Evolutionary conservation across 2,113 vertebrate species (phyloP).

Genomic region (Hemichromis elongatus): DNA sequence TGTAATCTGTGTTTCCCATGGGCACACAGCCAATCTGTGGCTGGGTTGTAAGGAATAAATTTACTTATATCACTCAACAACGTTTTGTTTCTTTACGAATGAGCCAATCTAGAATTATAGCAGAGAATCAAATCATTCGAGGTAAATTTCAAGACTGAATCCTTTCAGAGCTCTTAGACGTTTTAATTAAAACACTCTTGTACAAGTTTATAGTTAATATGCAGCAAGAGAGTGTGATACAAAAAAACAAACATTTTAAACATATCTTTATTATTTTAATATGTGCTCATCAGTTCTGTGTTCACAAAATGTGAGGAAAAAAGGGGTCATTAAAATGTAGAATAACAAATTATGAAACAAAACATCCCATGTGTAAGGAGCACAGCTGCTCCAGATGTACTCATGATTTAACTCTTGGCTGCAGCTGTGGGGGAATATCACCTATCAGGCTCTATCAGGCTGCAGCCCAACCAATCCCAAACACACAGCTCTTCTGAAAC

Average conservation of each 20-base stretch:
- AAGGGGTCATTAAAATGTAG: neutral
- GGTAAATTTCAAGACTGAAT: neutral
- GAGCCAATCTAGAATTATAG: neutral
- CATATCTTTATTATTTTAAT: neutral
- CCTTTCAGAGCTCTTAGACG: neutral
- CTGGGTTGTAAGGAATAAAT: neutral
- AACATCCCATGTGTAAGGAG: neutral
- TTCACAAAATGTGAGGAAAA: neutral
- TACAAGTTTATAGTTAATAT: neutral
- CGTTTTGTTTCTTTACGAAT: neutral
- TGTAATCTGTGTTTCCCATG: neutral
- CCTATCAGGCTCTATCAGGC: constrained; percentile 36
- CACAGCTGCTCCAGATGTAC: constrained; percentile 65
- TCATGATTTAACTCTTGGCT: constrained; percentile 57
- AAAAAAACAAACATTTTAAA: neutral
- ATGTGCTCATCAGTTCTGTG: neutral
- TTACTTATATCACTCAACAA: neutral
- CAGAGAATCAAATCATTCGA: neutral
- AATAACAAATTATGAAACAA: constrained; percentile 1
- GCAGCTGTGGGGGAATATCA: constrained; percentile 62
- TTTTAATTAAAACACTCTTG: neutral
- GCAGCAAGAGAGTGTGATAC: neutral
- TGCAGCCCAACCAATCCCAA: constrained; percentile 5
- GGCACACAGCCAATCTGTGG: neutral
- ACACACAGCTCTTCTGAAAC: constrained; percentile 16